Evolutionary conservation across 1,140 invertebrate species (phyloP), one percentile per base, ranked within the genome.

Genomic region (Drosophila seguyi): DNA sequence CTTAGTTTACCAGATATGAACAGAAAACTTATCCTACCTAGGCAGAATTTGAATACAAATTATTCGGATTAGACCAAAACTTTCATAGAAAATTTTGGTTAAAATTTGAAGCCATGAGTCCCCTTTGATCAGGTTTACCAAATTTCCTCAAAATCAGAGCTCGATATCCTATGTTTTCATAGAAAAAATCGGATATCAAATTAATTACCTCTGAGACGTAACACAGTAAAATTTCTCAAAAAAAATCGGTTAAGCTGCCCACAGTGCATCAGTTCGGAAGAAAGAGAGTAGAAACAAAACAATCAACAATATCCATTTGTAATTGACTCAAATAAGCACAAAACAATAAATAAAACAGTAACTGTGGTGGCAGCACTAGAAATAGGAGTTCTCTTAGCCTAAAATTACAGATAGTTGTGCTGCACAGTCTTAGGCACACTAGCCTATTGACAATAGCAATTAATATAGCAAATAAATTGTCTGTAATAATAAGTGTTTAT

Each of bases 231-330:
- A 25, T 25, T 25, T 25, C 25, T 25, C 2, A 3, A 14, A 14
- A 44, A 44, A 22, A 45, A 4, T 13, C 1, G 22, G 3, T 8
- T 16, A 25, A 14, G 4, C 13, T 16, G 6, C 1, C 20, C 20
- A 45, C 22, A 8, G 44, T 45, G 3, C 13, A 16, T 1, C 34
- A 31, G 61, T 58, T 38, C 44, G 65, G 56, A 27, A 50, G 55
- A 44, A 39, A n/a, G 38, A 34, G n/a, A 62, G 52, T 27, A 61
- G 81, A 36, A 71, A 53, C 72, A 80, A 87, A 87, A 87, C 84
- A 87, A 87, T 87, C 87, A 87, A 87, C 83, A 87, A 87, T 87
- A 84, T 87, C 79, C 83, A 79, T 82, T 86, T 79, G 79, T 87
- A 87, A 87, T 87, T 87, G 84, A 87, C 84, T 87, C 84, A 87